A percentile compares a stretch with the other conserved stretches of the same genome.
Evolutionary conservation across 2,113 vertebrate genomes (phyloP).

Genomic region (Pluvialis apricaria): DNA sequence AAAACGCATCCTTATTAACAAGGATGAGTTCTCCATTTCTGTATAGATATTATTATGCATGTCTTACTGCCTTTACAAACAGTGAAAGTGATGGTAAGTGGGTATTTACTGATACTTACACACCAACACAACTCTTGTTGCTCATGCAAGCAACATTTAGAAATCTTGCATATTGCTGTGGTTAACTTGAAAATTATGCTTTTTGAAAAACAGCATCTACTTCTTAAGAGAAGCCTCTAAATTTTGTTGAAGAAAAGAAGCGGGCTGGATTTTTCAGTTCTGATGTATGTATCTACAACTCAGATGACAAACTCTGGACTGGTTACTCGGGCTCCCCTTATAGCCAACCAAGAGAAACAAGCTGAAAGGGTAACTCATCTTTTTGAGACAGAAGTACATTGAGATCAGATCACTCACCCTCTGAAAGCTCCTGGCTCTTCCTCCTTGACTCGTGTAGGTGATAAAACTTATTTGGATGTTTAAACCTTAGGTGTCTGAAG

Average conservation of each 20-base stretch:
- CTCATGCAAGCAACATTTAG: neutral
- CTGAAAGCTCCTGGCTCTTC: neutral
- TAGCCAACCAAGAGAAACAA: neutral
- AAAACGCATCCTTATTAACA: neutral
- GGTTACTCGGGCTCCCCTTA: neutral
- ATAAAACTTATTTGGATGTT: neutral
- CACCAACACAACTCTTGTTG: neutral
- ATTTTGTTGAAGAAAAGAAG: neutral
- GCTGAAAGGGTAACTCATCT: neutral
- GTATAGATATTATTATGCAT: neutral
- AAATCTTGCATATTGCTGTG: neutral
- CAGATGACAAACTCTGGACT: neutral
- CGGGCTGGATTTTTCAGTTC: neutral
- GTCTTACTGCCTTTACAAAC: neutral
- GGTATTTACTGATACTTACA: neutral
- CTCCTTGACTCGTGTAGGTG: neutral
- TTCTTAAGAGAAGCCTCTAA: neutral
- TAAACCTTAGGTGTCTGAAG: neutral
- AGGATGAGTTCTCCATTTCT: neutral
- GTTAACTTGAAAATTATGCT: neutral
- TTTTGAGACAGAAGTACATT: neutral
- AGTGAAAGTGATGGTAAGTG: rapidly evolving
- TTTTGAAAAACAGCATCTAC: neutral
- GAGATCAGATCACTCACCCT: neutral
- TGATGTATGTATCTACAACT: neutral